Evolutionary conservation across 1,140 invertebrate species (phyloP).

Genomic region (Drosophila pandora): DNA sequence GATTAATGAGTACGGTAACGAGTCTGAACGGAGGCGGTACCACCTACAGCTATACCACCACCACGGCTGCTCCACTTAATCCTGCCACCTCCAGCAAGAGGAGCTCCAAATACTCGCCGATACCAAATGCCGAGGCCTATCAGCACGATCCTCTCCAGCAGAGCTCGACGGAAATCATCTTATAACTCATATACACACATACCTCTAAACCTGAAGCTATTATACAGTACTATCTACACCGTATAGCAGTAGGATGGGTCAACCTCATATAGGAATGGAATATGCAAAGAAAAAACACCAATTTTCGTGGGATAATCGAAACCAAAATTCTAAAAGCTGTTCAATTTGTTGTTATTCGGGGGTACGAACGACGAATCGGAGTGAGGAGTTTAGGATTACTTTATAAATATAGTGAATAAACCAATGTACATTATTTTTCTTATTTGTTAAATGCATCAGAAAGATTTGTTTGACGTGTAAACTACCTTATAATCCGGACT

Average conservation of each 20-base stretch:
- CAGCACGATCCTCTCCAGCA: slow-evolving; percentile 75
- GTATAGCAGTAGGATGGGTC: slow-evolving; percentile 25
- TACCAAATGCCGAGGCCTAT: slow-evolving; percentile 40
- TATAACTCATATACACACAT: slow-evolving; percentile 57
- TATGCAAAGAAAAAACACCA: slow-evolving; percentile 35
- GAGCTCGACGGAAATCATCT: slow-evolving; percentile 77
- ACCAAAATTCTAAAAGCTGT: slow-evolving; percentile 52
- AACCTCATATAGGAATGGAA: slow-evolving; percentile 31
- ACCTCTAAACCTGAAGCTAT: slow-evolving; percentile 35
- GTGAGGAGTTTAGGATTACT: slow-evolving; percentile 30
- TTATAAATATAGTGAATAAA: slow-evolving; percentile 21
- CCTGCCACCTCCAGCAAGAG: slow-evolving; percentile 27
- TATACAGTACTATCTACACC: slow-evolving; percentile 12
- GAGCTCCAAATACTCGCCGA: slow-evolving; percentile 50
- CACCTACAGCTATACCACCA: slow-evolving; percentile 43
- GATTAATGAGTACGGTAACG: slow-evolving; percentile 57
- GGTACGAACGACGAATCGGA: slow-evolving; percentile 34
- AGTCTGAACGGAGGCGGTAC: slow-evolving; percentile 55
- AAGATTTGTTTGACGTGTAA: slow-evolving; percentile 27
- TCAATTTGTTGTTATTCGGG: slow-evolving; percentile 76
- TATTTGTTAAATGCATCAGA: slow-evolving; percentile 35
- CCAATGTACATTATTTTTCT: slow-evolving; percentile 54
- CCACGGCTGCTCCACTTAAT: slow-evolving; percentile 18
- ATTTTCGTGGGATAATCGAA: slow-evolving; percentile 19
- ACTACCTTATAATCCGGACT: slow-evolving; percentile 30